Conservation (phyloP, 2,797 vertebrate species). For the Gallinago solitaria region DNA sequence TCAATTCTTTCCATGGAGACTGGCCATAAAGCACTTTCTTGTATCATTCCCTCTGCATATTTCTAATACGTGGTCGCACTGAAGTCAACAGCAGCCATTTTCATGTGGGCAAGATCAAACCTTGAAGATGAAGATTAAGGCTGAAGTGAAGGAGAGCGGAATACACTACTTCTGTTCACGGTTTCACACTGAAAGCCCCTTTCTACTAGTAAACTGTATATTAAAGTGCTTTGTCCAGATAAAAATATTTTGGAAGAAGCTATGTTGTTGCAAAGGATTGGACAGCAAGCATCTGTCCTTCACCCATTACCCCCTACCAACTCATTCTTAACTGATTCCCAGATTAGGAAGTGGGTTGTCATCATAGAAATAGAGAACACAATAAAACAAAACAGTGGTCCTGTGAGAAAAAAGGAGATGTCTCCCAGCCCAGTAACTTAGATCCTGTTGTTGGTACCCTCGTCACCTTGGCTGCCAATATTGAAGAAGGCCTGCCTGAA, state of each 20-base stretch:
- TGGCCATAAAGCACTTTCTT: background rate
- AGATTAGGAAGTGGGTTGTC: background rate
- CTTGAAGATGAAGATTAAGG: background rate
- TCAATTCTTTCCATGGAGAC: background rate
- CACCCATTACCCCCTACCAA: background rate
- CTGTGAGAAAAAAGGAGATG: background rate
- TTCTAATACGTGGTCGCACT: background rate
- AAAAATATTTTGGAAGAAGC: background rate
- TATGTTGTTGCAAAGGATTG: background rate
- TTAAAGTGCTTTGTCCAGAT: background rate
- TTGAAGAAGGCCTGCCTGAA: background rate
- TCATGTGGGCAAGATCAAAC: background rate
- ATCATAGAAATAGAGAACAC: background rate
- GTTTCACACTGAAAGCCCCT: background rate
- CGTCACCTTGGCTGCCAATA: background rate
- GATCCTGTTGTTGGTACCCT: background rate
- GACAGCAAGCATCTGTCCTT: background rate
- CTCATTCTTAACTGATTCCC: background rate
- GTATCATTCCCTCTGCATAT: background rate
- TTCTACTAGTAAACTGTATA: background rate
- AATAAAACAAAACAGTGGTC: background rate
- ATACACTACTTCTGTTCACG: background rate
- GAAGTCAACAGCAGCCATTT: background rate
- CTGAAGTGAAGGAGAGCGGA: background rate
- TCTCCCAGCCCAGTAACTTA: background rate